Conservation (phyloP, 2,888 invertebrate species). For the Polydesmus complanatus region DNA sequence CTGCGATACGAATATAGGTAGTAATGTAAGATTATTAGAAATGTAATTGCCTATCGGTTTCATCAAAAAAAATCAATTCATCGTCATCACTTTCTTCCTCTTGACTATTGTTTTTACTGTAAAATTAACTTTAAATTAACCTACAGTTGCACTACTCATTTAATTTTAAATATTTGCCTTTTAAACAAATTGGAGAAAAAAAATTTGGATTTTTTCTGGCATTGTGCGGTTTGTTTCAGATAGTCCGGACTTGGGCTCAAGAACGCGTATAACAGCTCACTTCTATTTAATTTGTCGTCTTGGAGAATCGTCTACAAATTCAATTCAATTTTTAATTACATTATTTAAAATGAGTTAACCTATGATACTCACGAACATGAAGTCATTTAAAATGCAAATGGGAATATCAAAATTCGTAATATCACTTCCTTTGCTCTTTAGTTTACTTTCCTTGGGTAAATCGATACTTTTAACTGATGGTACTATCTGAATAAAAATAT, state of each 20-base stretch:
- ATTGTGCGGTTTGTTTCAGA: constrained; percentile 50
- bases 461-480: constrained; percentile 66
- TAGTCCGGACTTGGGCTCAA: constrained; percentile 84
- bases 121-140: background rate
- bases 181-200: constrained; percentile 74
- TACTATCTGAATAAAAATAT: constrained; percentile 42
- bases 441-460: constrained; percentile 50
- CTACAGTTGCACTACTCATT: background rate
- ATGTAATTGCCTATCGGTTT: constrained; percentile 22
- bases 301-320: constrained; percentile 57
- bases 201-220: constrained; percentile 73
- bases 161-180: constrained; percentile 39
- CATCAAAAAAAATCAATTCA: constrained; percentile 62
- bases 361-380: constrained; percentile 53
- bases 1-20: background rate
- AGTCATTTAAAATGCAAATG: constrained; percentile 67
- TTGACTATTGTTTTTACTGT: constrained; percentile 11
- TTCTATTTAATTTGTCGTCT: constrained; percentile 72
- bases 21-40: background rate
- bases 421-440: constrained; percentile 62
- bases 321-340: background rate
- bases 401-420: constrained; percentile 66
- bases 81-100: constrained; percentile 57
- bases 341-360: background rate
- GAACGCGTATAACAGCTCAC: constrained; percentile 79